phyloP scores from a whole-genome alignment of 2,113 vertebrate genomes.

The Myocastor coypus region DNA sequence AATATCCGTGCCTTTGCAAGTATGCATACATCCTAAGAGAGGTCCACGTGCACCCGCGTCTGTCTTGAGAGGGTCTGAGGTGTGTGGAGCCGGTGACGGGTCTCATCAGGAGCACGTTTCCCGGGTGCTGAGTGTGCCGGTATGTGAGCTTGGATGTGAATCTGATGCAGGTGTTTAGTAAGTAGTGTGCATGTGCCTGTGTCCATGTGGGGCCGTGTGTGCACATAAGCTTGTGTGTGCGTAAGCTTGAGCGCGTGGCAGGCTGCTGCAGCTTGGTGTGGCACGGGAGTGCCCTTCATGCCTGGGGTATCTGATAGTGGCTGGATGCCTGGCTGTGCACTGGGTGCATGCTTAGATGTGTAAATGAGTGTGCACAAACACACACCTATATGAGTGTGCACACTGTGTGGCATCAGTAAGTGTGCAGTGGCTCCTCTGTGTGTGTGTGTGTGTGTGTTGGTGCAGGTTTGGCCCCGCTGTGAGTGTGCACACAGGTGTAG shows the following conservation, averaged over 20 bases:
- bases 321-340: background rate
- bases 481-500: background rate
- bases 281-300: background rate
- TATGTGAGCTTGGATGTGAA: background rate
- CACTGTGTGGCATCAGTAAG: background rate
- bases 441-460: background rate
- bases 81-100: background rate
- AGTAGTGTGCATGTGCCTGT: background rate
- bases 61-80: background rate
- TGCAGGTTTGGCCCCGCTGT: background rate
- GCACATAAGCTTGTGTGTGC: background rate
- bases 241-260: background rate
- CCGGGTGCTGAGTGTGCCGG: background rate
- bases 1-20: background rate
- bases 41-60: background rate
- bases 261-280: background rate
- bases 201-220: background rate
- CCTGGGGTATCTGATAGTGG: background rate
- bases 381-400: background rate
- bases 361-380: background rate
- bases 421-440: background rate
- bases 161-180: background rate
- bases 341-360: background rate
- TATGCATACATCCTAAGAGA: background rate
- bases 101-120: background rate